Conservation (phyloP, 2,888 invertebrate species). For the Orthosia cruda region DNA sequence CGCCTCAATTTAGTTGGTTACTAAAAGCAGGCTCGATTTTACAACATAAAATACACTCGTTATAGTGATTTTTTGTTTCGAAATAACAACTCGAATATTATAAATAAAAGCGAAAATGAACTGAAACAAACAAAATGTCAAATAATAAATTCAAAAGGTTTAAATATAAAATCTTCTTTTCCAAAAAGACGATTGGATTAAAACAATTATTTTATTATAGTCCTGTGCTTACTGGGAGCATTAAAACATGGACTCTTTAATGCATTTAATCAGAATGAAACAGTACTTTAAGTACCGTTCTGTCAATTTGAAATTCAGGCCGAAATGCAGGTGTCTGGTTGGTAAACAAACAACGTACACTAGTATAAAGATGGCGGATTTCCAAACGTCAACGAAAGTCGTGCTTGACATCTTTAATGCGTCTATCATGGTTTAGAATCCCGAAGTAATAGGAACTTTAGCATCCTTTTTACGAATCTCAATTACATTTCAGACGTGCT, state of each 20-base stretch:
- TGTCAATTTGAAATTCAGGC: conserved; percentile 57
- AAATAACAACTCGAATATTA: no score
- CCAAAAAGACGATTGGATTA: background rate
- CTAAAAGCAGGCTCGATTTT: no score
- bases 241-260: conserved; percentile 17
- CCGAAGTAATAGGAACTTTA: conserved; percentile 44
- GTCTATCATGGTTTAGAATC: conserved; percentile 67
- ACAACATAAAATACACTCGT: no score
- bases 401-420: conserved; percentile 71
- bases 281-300: conserved; percentile 27
- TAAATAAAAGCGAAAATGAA: background rate
- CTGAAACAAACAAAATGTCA: background rate
- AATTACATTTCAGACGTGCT: conserved; percentile 69
- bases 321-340: conserved; percentile 48
- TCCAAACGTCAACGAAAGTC: conserved; percentile 61
- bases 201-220: no score
- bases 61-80: background rate
- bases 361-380: conserved; percentile 64
- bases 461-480: conserved; percentile 67
- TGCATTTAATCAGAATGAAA: conserved; percentile 55
- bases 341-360: conserved; percentile 64
- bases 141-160: background rate
- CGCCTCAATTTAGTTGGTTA: no score
- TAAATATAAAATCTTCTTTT: background rate
- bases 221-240: no score